Evolutionary conservation across 1,140 invertebrate species (phyloP), one percentile per base, ranked within the genome.

Genomic region (Coenobita brevimanus): DNA sequence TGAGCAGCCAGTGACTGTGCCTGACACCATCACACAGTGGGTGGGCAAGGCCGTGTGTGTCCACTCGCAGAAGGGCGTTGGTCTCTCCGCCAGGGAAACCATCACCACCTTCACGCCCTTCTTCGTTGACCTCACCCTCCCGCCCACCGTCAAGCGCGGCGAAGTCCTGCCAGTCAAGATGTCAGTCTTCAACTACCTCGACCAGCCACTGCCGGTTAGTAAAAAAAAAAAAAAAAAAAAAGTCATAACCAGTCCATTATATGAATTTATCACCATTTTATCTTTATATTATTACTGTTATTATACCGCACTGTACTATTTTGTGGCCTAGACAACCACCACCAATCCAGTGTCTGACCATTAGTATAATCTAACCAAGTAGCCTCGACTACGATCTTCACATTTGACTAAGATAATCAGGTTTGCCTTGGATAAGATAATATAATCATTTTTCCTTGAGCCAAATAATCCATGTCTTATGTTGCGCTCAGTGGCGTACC

Each of bases 1-100:
- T 86, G 87, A 82, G 75, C 69, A 78, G 24, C 64, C 93, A 50
- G 92, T 94, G 21, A 92, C 92, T 46, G 91, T 95, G 46, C 96
- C 96, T 1, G 95, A 96, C 91, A 95, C 95, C 0, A 96, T 97
- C 38, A 97, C 96, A 3, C 94, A 94, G 62, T 97, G 96, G 96
- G 92, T 95, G 4, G 95, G 94, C 1, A 94, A 94, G 36, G 95
- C 95, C 1, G 93, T 96, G 57, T 96, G 96, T 89, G 93, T 96
- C 41, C 95, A 95, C 82, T 92, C 93, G 8, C 92, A 93, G 8
- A 93, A 93, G 62, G 96, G 96, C 3, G 91, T 97, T 1, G 95
- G 95, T 30, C 93, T 96, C 33, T 93, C 94, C 4, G 90, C 92
- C 3, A 93, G 92, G 4, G 92, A 93, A 1, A 92, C 94, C 82